Evolutionary conservation across 2,888 invertebrate species (phyloP), one percentile per base, ranked within the genome.

Genomic region (Nycteola revayana): DNA sequence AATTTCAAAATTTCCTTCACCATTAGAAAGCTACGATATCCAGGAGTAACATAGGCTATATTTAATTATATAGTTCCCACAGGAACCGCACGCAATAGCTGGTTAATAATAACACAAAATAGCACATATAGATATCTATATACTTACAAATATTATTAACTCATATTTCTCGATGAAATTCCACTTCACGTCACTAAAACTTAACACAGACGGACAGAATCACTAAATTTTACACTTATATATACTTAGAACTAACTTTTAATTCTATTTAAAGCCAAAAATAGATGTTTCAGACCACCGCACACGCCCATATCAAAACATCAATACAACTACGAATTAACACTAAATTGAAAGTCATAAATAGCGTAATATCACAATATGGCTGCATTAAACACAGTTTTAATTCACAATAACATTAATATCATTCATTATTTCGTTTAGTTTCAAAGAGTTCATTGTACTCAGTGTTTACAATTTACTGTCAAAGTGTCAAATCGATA

Each of bases 381-480:
- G 29, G 53, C 56, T 56, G 45, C 47, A 40, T 37, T 23, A 7
- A 60, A 49, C 45, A 46, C 49, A 61, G 57, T 56, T 78, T 79
- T 77, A 53, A 69, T 70, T 71, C 53, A 76, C 62, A 48, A 66
- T 52, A 58, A 53, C 26, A 14, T 33, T 36, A 54, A 48, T 73
- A 67, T 71, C 56, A 59, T 53, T 60, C 48, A 37, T 63, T 65
- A 66, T 64, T 66, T 30, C 40, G 30, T 30, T 40, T 42, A 52
- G 66, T 54, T 38, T 59, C 25, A 49, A 59, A 36, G 60, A 69
- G 82, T 85, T 82, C 84, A 84, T 73, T 82, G 83, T 72, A 71
- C 80, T 54, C 42, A 31, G 29, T 84, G 82, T 85, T 85, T 85
- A 84, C 78, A 77, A 72, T 49, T 39, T 36, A 27, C 36, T 57